Conservation (phyloP, 1,140 invertebrate genomes). For the Rhopalosiphum padi region DNA sequence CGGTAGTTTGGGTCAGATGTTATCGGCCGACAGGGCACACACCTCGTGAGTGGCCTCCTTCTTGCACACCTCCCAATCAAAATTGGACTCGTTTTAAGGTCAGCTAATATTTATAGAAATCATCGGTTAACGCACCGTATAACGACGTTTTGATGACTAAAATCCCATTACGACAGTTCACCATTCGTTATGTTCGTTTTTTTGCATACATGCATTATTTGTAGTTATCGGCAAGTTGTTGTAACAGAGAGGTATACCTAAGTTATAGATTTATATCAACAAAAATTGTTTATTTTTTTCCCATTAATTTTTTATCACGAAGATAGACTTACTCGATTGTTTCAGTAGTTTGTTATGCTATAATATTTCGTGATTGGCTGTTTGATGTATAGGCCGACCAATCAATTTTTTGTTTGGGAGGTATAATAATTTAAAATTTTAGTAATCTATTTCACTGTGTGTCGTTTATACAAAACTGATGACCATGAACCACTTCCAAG, state of each 20-base stretch:
- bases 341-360: too few species aligned
- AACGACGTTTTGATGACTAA: conserved; percentile 48
- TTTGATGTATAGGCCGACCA: too few species aligned
- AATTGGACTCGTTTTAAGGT: neutral
- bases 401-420: too few species aligned
- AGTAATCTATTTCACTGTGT: too few species aligned
- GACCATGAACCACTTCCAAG: too few species aligned
- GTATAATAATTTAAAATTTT: too few species aligned
- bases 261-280: neutral
- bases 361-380: too few species aligned
- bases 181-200: too few species aligned
- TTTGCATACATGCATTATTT: neutral
- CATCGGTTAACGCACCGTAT: conserved; percentile 26
- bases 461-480: too few species aligned
- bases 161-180: conserved; percentile 38
- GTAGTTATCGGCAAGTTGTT: neutral
- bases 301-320: neutral
- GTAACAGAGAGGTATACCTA: neutral
- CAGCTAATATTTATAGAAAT: conserved; percentile 27
- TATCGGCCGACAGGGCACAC: conserved; percentile 19
- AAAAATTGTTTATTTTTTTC: neutral
- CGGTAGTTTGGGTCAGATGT: conserved; percentile 32
- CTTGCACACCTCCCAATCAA: neutral
- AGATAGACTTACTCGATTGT: too few species aligned
- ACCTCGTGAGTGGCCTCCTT: neutral